Percentiles rank a stretch among this genome's conserved stretches.
Conservation (phyloP, 2,888 invertebrate genomes). For the Coenonympha arcania region DNA sequence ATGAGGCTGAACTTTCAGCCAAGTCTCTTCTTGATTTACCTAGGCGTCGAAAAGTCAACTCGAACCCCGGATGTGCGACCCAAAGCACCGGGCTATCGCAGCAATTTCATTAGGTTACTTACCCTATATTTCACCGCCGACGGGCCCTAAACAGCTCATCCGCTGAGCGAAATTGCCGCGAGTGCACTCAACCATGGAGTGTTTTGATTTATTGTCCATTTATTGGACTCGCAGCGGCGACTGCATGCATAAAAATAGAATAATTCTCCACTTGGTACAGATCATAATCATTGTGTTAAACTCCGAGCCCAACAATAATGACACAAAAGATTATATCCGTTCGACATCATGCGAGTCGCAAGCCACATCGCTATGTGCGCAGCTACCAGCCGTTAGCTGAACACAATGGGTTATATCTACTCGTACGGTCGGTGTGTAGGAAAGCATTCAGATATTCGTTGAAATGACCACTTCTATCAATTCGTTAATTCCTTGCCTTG, state of each 20-base stretch:
- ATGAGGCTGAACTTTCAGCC: too few relatives aligned
- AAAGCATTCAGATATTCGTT: too few relatives aligned
- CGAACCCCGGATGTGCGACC: too few relatives aligned
- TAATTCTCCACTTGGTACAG: constrained; percentile 33
- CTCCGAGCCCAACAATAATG: constrained; percentile 24
- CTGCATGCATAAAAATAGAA: constrained; percentile 46
- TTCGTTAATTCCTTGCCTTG: neutral
- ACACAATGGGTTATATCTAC: neutral
- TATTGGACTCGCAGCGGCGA: constrained; percentile 53
- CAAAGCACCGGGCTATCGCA: too few relatives aligned
- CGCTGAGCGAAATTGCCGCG: constrained; percentile 53
- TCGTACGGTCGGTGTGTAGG: too few relatives aligned
- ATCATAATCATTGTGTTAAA: constrained; percentile 35
- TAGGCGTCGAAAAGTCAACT: too few relatives aligned
- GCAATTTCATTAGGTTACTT: too few relatives aligned
- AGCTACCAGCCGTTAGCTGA: neutral
- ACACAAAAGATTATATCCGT: constrained; percentile 20
- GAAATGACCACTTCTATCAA: neutral
- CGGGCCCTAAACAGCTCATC: constrained; percentile 33
- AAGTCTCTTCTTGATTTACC: too few relatives aligned
- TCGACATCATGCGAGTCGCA: constrained; percentile 8
- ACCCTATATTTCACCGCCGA: neutral
- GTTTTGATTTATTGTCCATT: constrained; percentile 70
- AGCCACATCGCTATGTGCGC: neutral
- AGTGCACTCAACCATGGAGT: constrained; percentile 58